Evolutionary conservation across 2,888 invertebrate genomes (phyloP), one percentile per base, ranked within the genome.

Genomic region (Pelosia muscerda): DNA sequence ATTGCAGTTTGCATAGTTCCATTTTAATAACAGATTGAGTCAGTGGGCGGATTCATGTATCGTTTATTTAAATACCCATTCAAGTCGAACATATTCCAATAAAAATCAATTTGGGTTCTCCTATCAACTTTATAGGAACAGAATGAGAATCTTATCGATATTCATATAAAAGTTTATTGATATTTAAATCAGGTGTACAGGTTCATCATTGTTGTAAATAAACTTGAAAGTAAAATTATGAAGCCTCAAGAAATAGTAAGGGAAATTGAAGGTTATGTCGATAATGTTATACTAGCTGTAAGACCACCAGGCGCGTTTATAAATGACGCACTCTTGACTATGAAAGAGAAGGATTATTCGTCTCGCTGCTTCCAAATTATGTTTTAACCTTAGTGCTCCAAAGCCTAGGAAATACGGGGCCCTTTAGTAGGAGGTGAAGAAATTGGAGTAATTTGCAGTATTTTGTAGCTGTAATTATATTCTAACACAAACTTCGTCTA

Each of bases 1-100:
- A 68, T 61, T 57, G 64, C 70, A 66, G 63, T 79, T 77, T 72
- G 66, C 71, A 75, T 79, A 70, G 63, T 72, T 68, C 19, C 38
- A 53, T 73, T 75, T 74, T 79, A 70, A 66, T 68, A 67, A 34
- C 9, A 19, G 42, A 66, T 64, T 62, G 28, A 62, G 64, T 65
- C 26, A 42, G 68, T 72, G 69, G 64, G 66, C 63, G 69, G 68
- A 65, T 59, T 25, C 25, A 19, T 69, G 62, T 66, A 54, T 28
- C 22, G 55, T 68, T 72, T 61, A 58, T 60, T 65, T 69, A 58
- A 66, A 63, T 67, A 11, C 54, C 34, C 26, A 57, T 59, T 63
- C 26, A 38, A 19, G 15, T 34, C 31, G 56, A 62, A 49, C 66
- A 55, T 54, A 22, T 25, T 68, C 31, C 55, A 53, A 61, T 56